A percentile compares a stretch with the other conserved stretches of the same genome.
Conservation (phyloP, 2,888 invertebrate genomes). For the Drosophila prostipennis region DNA sequence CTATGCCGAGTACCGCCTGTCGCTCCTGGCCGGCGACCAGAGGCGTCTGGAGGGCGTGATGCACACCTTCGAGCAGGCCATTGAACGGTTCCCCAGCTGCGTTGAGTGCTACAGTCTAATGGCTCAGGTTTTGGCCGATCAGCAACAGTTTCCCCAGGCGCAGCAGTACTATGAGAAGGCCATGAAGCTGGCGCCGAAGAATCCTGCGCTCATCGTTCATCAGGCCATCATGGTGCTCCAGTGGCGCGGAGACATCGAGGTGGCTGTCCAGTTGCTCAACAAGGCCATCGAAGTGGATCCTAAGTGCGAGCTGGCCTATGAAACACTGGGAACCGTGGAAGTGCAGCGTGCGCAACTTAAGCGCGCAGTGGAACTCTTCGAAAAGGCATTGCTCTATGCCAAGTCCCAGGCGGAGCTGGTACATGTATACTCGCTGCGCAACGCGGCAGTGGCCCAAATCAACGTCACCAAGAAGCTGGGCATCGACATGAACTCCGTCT, state of each 20-base stretch:
- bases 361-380: constrained; percentile 93
- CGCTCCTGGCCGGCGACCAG: constrained; percentile 87
- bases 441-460: constrained; percentile 95
- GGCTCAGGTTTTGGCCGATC: constrained; percentile 95
- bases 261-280: constrained; percentile 90
- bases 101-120: constrained; percentile 94
- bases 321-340: constrained; percentile 97
- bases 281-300: constrained; percentile 94
- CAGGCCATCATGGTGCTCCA: constrained; percentile 93
- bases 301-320: constrained; percentile 97
- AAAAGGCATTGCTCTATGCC: constrained; percentile 93
- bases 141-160: constrained; percentile 92
- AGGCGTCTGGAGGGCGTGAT: constrained; percentile 88
- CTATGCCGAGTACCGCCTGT: constrained; percentile 93
- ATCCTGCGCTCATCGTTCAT: constrained; percentile 94
- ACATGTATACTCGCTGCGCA: constrained; percentile 94
- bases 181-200: constrained; percentile 91
- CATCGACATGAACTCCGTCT: constrained; percentile 85
- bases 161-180: constrained; percentile 93
- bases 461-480: constrained; percentile 92
- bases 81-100: constrained; percentile 92
- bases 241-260: constrained; percentile 92
- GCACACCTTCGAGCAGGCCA: constrained; percentile 89
- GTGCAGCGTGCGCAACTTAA: constrained; percentile 94
- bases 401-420: constrained; percentile 95